Evolutionary conservation across 2,113 vertebrate species (phyloP).

Genomic region (Pelusios castaneus): DNA sequence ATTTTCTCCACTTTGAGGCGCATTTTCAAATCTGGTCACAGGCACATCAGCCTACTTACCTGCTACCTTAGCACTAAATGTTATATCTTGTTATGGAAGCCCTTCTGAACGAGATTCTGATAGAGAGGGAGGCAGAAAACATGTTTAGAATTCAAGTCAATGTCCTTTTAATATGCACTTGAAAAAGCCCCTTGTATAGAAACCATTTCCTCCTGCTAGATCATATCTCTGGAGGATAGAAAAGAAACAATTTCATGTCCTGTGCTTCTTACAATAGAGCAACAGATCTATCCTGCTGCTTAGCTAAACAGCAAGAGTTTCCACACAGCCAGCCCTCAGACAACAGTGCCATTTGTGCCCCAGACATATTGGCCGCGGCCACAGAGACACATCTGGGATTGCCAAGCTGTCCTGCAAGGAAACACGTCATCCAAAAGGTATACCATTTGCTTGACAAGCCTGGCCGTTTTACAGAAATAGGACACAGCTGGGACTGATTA

Average conservation of each 20-base stretch:
- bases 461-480: slow-evolving; percentile 10
- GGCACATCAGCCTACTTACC: not conserved
- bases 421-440: not conserved
- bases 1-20: not conserved
- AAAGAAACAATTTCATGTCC: slow-evolving; percentile 32
- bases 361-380: not conserved
- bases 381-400: not conserved
- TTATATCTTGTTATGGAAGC: not conserved
- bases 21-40: not conserved
- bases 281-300: rapidly evolving
- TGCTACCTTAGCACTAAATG: not conserved
- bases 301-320: not conserved
- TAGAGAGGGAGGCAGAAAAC: slow-evolving; percentile 14
- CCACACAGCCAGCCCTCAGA: not conserved
- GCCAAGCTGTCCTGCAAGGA: no score
- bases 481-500: slow-evolving; percentile 58
- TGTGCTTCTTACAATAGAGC: not conserved
- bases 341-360: not conserved
- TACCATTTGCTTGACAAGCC: not conserved
- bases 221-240: slow-evolving; percentile 47
- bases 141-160: slow-evolving; percentile 23
- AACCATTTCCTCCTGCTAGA: slow-evolving; percentile 69
- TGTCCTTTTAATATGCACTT: slow-evolving; percentile 32
- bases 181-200: slow-evolving; percentile 51
- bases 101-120: not conserved